Evolutionary conservation across 2,113 vertebrate species (phyloP), one percentile per base, ranked within the genome.

Genomic region (Mus spicilegus): DNA sequence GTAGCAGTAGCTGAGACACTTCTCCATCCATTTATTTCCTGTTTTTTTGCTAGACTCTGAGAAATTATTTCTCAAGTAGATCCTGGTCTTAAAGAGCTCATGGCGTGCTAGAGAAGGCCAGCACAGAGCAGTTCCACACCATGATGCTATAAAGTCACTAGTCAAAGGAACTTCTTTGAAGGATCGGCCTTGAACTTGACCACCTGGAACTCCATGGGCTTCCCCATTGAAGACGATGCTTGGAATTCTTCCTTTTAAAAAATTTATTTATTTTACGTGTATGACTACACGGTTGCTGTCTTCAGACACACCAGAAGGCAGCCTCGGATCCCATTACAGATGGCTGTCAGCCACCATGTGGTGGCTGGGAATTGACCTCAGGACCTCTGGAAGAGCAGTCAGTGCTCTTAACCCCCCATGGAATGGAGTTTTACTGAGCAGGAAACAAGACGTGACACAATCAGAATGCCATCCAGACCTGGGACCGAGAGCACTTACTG

Each of bases 51-150:
- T 70, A 75, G 56, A n/a, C 54, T 95, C 73, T 90, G 70, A 96
- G 72, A 86, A 81, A 63, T n/a, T 65, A 13, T 87, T 93, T 97
- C 67, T 69, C 72, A 77, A 94, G 65, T n/a, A 91, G 56, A 67
- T 13, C 2, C 19, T 81, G 42, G 65, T 58, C 36, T 94, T 49
- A 58, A 63, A 87, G 80, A 95, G 49, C 56, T 95, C 72, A 72
- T 20, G 14, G 58, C 51, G 1, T 90, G 13, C 30, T 42, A 42
- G 39, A 77, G 67, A 92, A 88, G 33, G 76, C 76, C 84, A 20
- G 58, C 9, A 24, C 4, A 39, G 85, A 96, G 58, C 7, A 87
- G 72, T 49, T 56, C 7, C 9, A 51, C 58, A 91, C 36, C 54
- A 77, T 24, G n/a, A n/a, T 63, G 39, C 24, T 72, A 0, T 56